Conservation (phyloP, 2,113 vertebrate species). For the Capreolus pygargus region DNA sequence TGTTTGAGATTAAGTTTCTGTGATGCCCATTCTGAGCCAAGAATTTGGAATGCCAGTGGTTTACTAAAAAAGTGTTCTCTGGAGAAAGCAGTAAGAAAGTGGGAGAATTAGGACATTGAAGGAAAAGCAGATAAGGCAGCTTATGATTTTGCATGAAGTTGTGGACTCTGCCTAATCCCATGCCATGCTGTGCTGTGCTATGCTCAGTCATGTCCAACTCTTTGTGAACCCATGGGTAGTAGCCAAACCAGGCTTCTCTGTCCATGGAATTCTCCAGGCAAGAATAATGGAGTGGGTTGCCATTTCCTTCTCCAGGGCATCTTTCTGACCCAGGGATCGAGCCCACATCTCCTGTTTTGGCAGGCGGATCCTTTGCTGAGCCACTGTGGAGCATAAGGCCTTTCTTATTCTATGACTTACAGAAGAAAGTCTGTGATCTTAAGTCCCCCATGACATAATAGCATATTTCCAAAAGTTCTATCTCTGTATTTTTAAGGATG, state of each 20-base stretch:
- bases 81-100: neutral
- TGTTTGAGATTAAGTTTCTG: neutral
- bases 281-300: neutral
- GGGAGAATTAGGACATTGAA: neutral
- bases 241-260: neutral
- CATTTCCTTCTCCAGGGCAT: neutral
- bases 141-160: neutral
- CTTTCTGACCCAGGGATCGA: neutral
- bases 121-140: neutral
- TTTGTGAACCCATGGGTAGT: neutral
- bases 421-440: neutral
- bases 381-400: accelerated
- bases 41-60: neutral
- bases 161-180: neutral
- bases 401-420: neutral
- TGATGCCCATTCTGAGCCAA: neutral
- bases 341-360: neutral
- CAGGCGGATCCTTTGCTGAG: neutral
- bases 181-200: neutral
- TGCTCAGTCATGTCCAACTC: neutral
- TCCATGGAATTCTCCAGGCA: neutral
- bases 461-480: neutral
- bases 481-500: neutral
- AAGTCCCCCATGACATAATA: neutral
- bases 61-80: neutral